Conservation (phyloP, 2,797 vertebrate genomes). For the Graptemys geographica region DNA sequence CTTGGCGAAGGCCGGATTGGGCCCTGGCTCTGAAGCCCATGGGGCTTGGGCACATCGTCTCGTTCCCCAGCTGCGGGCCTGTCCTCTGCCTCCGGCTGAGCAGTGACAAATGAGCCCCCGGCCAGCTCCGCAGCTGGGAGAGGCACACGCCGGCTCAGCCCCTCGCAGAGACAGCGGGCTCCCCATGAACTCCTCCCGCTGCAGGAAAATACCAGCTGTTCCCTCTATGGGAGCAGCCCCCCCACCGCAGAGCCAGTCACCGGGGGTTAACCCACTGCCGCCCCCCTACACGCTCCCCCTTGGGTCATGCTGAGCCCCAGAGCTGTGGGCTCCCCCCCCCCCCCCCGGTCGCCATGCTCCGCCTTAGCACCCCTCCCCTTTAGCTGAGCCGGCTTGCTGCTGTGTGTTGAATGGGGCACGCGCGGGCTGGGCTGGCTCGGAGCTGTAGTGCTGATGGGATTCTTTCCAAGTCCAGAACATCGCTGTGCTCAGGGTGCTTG, state of each 20-base stretch:
- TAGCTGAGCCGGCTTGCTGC: background rate
- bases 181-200: slow-evolving; percentile 18
- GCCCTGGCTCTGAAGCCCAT: no score
- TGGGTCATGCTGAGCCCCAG: background rate
- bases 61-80: background rate
- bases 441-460: background rate
- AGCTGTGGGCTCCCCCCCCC: background rate
- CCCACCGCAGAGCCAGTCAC: background rate
- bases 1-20: background rate
- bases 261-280: background rate
- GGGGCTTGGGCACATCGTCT: background rate
- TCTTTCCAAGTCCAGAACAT: background rate
- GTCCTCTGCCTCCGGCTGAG: background rate
- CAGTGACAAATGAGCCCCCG: background rate
- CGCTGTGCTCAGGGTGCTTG: background rate
- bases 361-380: background rate
- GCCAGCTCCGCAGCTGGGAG: background rate
- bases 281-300: background rate
- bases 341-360: no score
- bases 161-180: background rate
- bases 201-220: slow-evolving; percentile 32
- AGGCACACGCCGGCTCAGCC: background rate
- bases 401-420: background rate
- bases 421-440: background rate
- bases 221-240: background rate